Conservation (phyloP, 53 echinoderm and acorn worm species). For the Glandiceps talaboti region DNA sequence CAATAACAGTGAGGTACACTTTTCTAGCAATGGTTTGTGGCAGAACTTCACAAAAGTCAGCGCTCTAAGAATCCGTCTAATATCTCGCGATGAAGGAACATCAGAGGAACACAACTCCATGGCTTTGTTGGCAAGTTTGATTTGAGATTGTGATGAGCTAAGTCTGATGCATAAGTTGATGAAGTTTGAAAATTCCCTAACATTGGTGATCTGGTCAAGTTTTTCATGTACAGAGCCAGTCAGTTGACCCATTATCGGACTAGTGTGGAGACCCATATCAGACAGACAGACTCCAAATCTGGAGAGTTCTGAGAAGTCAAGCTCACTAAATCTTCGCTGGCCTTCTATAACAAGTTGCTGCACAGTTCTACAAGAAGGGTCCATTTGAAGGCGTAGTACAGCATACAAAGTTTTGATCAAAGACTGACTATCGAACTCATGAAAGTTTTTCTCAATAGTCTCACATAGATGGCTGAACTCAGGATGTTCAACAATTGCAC, state of each 20-base stretch:
- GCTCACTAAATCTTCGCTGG: slow-evolving; percentile 23
- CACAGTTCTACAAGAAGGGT: slow-evolving; percentile 33
- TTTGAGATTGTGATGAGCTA: slow-evolving; percentile 16
- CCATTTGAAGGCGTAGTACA: slow-evolving; percentile 26
- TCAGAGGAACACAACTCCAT: slow-evolving; percentile 19
- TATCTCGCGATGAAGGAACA: slow-evolving; percentile 32
- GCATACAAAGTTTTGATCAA: slow-evolving; percentile 56
- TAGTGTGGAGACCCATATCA: slow-evolving; percentile 35
- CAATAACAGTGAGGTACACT: slow-evolving; percentile 36
- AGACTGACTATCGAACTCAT: slow-evolving; percentile 27
- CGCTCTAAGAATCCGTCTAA: slow-evolving; percentile 45
- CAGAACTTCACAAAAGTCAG: slow-evolving; percentile 20
- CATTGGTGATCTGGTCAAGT: slow-evolving; percentile 34
- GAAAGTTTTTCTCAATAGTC: slow-evolving; percentile 53
- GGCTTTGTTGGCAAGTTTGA: slow-evolving; percentile 26
- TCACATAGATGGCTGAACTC: slow-evolving; percentile 65
- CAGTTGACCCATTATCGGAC: slow-evolving; percentile 31
- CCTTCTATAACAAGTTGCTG: slow-evolving; percentile 44
- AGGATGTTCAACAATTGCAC: slow-evolving; percentile 7
- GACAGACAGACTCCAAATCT: slow-evolving; percentile 56
- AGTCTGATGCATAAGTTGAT: slow-evolving; percentile 43
- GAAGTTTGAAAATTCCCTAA: slow-evolving; percentile 51
- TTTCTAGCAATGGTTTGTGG: slow-evolving; percentile 25
- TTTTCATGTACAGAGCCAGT: slow-evolving; percentile 31
- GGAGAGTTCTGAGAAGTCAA: slow-evolving; percentile 51